Conservation (phyloP, 1,140 invertebrate genomes). For the Drosophila biarmipes region DNA sequence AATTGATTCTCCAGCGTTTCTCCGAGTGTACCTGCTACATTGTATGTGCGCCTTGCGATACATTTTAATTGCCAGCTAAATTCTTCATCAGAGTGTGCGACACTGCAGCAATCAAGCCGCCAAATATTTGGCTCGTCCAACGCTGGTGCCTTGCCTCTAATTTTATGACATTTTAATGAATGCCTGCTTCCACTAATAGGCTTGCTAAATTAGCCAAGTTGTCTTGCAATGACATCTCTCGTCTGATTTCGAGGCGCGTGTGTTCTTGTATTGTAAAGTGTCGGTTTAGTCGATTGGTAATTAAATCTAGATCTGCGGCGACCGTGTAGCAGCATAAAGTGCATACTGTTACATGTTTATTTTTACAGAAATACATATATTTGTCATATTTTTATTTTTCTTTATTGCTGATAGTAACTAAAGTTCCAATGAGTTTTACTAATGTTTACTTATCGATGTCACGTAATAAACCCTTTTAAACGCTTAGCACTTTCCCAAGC, state of each 20-base stretch:
- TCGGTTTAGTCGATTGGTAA: not conserved
- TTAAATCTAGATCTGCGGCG: not conserved
- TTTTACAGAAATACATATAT: too few species aligned
- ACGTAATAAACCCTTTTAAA: not conserved
- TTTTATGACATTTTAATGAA: slow-evolving; percentile 54
- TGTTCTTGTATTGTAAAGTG: slow-evolving; percentile 9
- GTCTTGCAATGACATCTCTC: slow-evolving; percentile 14
- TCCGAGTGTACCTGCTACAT: slow-evolving; percentile 2
- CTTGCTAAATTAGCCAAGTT: slow-evolving; percentile 14
- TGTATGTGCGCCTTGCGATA: not conserved
- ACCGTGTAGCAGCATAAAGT: not conserved
- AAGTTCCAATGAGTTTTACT: too few species aligned
- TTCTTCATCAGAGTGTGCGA: slow-evolving; percentile 4
- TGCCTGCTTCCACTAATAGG: slow-evolving; percentile 16
- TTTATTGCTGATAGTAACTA: too few species aligned
- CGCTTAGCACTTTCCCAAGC: too few species aligned
- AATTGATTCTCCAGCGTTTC: not conserved
- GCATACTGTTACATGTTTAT: too few species aligned
- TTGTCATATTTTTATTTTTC: too few species aligned
- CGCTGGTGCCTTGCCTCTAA: slow-evolving; percentile 12
- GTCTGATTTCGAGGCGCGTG: slow-evolving; percentile 1
- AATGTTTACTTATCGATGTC: too few species aligned
- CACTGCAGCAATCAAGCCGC: slow-evolving; percentile 4
- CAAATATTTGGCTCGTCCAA: slow-evolving; percentile 15
- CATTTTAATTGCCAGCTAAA: slow-evolving; percentile 39